Evolutionary conservation across 2,888 invertebrate genomes (phyloP), one percentile per base, ranked within the genome.

Genomic region (Nemotelus pantherinus): DNA sequence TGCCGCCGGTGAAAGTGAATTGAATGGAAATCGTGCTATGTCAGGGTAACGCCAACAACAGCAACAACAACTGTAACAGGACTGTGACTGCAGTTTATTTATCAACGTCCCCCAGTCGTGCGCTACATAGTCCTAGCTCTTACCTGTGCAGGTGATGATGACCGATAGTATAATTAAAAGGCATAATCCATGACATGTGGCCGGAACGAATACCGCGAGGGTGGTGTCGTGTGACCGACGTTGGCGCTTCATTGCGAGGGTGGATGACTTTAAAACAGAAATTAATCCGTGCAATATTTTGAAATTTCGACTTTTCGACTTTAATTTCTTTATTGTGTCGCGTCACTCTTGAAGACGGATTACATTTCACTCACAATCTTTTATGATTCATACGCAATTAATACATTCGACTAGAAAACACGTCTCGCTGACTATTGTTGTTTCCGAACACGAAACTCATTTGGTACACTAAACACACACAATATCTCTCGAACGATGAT

Each of bases 121-220:
- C 41, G 10, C 53, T 67, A 25, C 25, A 2, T 76, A 41, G 25
- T 76, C 45, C 41, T 53, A 44, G 44, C 48, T 39, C 79, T 77
- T 79, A 79, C 79, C 79, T 79, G 71, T 68, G 74, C 79, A 79
- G 77, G 77, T 79, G 77, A 75, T 75, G 75, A 77, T 70, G 57
- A 57, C 43, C 44, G 79, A 74, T 63, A 79, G 70, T 9, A 64
- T 79, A 79, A 79, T 77, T 79, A 79, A 79, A 75, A 79, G 68
- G 67, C 71, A 64, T 79, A 79, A 79, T 79, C 79, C 79, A 75
- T 75, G 64, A 58, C 77, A 75, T 77, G 74, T 77, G 79, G 75
- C 74, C 58, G 74, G 68, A 71, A 76, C 25, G 50, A 45, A 39
- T 5, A 50, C 4, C 25, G 39, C 47, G 47, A 47, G 58, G 47